These are phyloP conservation scores for Myripristis jacobus DNA, from an alignment of 2,797 vertebrate species.

Conservation along the genomic window DNA sequence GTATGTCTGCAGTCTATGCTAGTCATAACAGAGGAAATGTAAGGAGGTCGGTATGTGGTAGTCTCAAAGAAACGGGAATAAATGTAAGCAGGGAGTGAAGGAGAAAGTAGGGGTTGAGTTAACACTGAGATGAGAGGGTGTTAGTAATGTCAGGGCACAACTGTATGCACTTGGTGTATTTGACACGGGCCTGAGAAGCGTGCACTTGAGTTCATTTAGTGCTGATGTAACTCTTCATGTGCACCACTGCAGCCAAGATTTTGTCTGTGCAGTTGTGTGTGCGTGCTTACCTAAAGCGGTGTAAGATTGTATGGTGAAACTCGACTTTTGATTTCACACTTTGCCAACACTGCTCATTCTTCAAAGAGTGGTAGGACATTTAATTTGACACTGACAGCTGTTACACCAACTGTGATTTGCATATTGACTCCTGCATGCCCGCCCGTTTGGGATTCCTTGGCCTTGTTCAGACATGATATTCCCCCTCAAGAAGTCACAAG, in stretches of 20 bases:
- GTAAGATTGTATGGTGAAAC: conserved; percentile 12
- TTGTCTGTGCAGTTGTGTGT: background rate
- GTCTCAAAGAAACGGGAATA: conserved; percentile 8
- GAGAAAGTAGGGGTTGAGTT: background rate
- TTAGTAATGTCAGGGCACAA: conserved; percentile 22
- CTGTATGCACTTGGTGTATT: conserved; percentile 31
- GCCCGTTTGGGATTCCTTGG: conserved; percentile 18
- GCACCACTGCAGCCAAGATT: conserved; percentile 26
- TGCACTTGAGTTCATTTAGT: conserved; percentile 47
- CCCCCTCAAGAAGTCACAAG: conserved; percentile 69
- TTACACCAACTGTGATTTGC: conserved; percentile 6
- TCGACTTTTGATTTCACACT: conserved; percentile 13
- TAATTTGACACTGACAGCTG: conserved; percentile 7
- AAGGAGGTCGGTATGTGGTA: background rate
- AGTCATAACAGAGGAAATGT: too few relatives aligned
- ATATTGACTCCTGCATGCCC: conserved; percentile 4
- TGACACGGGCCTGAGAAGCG: conserved; percentile 23
- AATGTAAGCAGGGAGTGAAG: background rate
- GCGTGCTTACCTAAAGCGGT: background rate
- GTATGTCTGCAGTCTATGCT: conserved; percentile 9
- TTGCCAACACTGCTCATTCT: conserved; percentile 4
- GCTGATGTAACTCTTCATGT: conserved; percentile 53
- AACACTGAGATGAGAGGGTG: conserved; percentile 16
- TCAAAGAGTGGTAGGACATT: conserved; percentile 9
- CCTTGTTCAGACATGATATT: conserved; percentile 31